Percentiles rank a stretch among this genome's conserved stretches.
Evolutionary conservation across 2,888 invertebrate genomes (phyloP).

Genomic region (Epiblema foenella): DNA sequence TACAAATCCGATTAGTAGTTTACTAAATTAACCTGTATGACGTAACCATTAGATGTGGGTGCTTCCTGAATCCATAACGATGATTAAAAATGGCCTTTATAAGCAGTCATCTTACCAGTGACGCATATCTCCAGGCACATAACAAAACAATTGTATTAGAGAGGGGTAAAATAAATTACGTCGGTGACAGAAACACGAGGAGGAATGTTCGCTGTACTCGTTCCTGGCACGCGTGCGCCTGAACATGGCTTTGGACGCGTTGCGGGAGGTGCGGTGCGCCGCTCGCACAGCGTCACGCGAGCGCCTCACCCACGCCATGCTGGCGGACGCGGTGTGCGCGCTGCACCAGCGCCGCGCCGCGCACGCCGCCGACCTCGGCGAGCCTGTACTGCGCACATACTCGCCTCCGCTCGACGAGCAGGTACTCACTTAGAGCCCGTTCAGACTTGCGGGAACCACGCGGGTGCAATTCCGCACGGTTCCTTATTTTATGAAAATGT

Average conservation of each 20-base stretch:
- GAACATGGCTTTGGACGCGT: slow-evolving; percentile 69
- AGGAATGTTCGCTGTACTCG: slow-evolving; percentile 66
- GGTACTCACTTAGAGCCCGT: slow-evolving; percentile 52
- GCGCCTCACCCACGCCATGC: slow-evolving; percentile 55
- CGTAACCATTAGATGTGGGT: background rate
- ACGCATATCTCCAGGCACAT: no score
- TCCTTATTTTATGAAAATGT: no score
- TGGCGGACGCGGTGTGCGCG: slow-evolving; percentile 67
- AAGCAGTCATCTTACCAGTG: no score
- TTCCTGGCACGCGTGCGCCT: slow-evolving; percentile 70
- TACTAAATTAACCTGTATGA: background rate
- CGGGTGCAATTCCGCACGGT: no score
- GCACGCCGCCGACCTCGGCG: slow-evolving; percentile 46
- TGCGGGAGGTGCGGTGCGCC: slow-evolving; percentile 66
- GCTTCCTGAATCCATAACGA: background rate
- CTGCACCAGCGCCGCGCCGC: slow-evolving; percentile 61
- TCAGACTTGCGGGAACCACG: no score
- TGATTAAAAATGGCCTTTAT: no score
- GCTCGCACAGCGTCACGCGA: slow-evolving; percentile 65
- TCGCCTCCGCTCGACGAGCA: slow-evolving; percentile 64
- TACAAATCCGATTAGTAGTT: background rate
- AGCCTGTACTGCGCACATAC: slow-evolving; percentile 63
- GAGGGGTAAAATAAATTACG: background rate
- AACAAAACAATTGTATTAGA: no score
- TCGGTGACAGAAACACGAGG: slow-evolving; percentile 54